Conservation (phyloP, 2,113 vertebrate species). For the Mustelus asterias region DNA sequence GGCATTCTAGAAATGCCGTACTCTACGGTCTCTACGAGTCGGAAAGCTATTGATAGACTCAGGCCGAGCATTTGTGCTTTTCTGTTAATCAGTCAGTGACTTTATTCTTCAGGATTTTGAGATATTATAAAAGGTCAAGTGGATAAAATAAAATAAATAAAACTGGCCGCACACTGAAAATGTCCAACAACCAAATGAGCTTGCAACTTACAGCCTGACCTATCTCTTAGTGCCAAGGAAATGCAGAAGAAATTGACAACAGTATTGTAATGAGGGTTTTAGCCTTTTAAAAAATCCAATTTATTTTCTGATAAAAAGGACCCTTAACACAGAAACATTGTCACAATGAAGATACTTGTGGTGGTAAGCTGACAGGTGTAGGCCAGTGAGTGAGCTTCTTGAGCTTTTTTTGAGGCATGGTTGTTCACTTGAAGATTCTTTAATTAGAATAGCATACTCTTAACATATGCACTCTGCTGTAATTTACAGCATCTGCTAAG, state of each 20-base stretch:
- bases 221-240: not conserved
- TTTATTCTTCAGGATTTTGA: not conserved
- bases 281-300: not conserved
- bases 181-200: not conserved
- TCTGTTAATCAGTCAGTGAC: not conserved
- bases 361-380: not conserved
- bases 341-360: not conserved
- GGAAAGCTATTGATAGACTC: not conserved
- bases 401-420: conserved; percentile 4
- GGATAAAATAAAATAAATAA: not conserved
- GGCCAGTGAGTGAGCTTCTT: not conserved
- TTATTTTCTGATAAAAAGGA: not conserved
- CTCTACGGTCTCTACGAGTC: not conserved
- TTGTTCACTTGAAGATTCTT: conserved; percentile 42
- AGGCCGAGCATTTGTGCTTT: not conserved
- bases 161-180: not conserved
- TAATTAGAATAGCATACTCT: conserved; percentile 50
- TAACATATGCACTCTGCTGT: conserved; percentile 45
- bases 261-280: not conserved
- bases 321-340: not conserved
- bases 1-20: not conserved
- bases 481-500: conserved; percentile 57
- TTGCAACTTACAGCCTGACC: not conserved
- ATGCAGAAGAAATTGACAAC: not conserved
- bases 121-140: not conserved